Evolutionary conservation across 2,888 invertebrate species (phyloP).

Genomic region (Helobdella robusta): DNA sequence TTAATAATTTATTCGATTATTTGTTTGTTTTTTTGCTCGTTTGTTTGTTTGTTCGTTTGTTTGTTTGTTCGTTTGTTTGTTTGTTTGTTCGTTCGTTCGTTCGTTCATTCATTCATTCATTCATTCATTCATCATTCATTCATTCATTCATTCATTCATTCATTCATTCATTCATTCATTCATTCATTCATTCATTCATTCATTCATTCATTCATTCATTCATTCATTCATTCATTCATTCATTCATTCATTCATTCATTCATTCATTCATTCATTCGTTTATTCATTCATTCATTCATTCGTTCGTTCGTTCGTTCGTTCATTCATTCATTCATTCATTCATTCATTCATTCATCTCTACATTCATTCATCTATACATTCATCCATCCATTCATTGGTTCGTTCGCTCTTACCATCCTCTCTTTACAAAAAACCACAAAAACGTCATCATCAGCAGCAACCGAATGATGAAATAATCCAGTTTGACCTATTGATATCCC

Average conservation of each 20-base stretch:
- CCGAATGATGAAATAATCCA: too few relatives aligned
- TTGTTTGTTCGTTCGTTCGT: conserved; percentile 17
- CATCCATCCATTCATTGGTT: neutral
- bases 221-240: conserved; percentile 10
- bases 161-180: neutral
- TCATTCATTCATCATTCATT: conserved; percentile 13
- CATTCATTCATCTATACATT: neutral
- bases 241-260: neutral
- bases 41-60: too few relatives aligned
- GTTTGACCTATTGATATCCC: conserved; percentile 3
- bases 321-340: neutral
- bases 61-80: neutral
- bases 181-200: neutral
- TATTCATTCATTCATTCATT: neutral
- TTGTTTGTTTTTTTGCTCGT: too few relatives aligned
- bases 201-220: neutral
- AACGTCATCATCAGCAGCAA: too few relatives aligned
- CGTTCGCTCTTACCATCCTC: too few relatives aligned
- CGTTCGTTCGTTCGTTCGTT: neutral
- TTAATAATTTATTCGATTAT: too few relatives aligned
- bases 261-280: conserved; percentile 6
- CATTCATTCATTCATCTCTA: neutral
- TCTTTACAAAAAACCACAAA: too few relatives aligned
- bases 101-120: conserved; percentile 20
- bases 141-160: neutral